Conservation (phyloP, 2,113 vertebrate genomes). For the Brachypteracias leptosomus region DNA sequence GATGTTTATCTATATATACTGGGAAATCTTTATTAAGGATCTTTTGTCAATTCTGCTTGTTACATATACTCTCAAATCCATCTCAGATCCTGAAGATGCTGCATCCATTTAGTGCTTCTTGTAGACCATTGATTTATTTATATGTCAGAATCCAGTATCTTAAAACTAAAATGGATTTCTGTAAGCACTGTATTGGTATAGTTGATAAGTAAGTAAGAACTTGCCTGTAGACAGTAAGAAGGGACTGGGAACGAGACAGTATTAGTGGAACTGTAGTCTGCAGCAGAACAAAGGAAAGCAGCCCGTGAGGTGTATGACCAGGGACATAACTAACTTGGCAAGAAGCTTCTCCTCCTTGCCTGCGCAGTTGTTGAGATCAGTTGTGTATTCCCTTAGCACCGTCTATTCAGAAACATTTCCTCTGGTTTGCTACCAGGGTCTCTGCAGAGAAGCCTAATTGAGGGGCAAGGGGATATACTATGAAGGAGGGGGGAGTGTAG, state of each 20-base stretch:
- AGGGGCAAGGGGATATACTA: neutral
- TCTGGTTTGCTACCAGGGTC: neutral
- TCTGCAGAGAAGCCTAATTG: neutral
- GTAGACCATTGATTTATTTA: conserved; percentile 10
- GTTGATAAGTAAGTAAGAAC: neutral
- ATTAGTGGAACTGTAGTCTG: neutral
- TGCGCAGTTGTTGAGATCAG: neutral
- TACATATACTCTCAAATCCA: neutral
- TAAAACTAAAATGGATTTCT: conserved; percentile 44
- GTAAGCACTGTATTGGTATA: conserved; percentile 13
- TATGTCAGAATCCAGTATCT: conserved; percentile 26
- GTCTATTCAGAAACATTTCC: neutral
- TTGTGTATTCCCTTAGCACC: neutral
- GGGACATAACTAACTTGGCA: neutral
- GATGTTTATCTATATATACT: neutral
- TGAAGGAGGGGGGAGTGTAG: neutral
- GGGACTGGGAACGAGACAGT: neutral
- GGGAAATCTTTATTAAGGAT: neutral
- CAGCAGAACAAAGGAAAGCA: neutral
- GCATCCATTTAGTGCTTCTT: conserved; percentile 13
- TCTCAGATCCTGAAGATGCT: neutral
- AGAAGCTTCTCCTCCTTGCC: neutral
- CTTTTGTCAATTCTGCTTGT: neutral
- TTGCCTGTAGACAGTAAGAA: neutral
- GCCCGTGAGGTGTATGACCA: neutral